Base-by-base conservation (phyloP, 2,113 vertebrate species). In the Poeciliopsis turrubarensis region DNA sequence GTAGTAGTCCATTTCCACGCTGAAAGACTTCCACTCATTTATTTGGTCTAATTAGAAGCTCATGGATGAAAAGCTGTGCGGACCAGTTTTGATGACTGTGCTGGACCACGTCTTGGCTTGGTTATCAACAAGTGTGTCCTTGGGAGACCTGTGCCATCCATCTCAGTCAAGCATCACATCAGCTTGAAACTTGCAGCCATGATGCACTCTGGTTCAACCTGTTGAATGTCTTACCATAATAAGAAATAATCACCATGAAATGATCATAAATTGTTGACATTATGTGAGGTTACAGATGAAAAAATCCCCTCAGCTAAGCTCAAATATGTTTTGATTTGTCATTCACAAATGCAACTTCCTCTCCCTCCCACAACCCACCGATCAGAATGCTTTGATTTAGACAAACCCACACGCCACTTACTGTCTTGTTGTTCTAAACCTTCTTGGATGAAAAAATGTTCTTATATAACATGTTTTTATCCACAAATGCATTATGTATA, bases 11-110 rank as follows among this genome's bases (percentile, higher is more conserved):
- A 64, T 70, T 87, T 80, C 78, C 64, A 78, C 78, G 70, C 73
- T 72, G 60, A 81, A 78, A 81, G 39, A 84, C 82, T 80, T 68
- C 74, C 80, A 81, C 69, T 80, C 85, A 89, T 93, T 91, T 90
- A 84, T 82, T 75, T 75, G 70, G 75, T 73, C 68, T 91, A 92
- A 94, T 94, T 94, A 91, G 70, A 84, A 79, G 83, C 77, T 86
- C 81, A 81, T 87, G 87, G 88, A 85, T 88, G 85, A 85, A 86
- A 78, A 89, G 84, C 72, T 74, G 67, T 76, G 67, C 86, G 78
- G 86, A 87, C 86, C 87, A 64, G 70, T 25, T 70, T 62, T 87
- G 89, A 91, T 84, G 87, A 90, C 78, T 76, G 62, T 15, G 75
- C 68, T 79, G 13, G 87, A 78, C 89, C 80, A 9, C 63, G 65